phyloP scores from a whole-genome alignment of 2,888 invertebrate species.

The Ochlodes sylvanus region DNA sequence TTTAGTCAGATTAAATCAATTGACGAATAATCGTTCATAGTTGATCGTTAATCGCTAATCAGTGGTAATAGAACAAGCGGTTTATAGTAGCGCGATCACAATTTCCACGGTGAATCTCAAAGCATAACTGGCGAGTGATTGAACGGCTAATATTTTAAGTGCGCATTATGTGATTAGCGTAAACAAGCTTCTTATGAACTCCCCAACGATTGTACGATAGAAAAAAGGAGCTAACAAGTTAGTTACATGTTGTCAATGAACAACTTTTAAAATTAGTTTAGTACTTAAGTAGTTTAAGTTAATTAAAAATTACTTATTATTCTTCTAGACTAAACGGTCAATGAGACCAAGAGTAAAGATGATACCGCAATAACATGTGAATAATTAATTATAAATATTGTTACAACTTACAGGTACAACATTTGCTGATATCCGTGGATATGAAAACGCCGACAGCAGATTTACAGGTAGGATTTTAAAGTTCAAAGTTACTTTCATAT shows the following conservation, averaged over 20 bases:
- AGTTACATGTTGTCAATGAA: too few relatives aligned
- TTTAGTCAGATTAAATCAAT: too few relatives aligned
- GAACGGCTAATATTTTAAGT: constrained; percentile 55
- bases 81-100: constrained; percentile 59
- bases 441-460: constrained; percentile 12
- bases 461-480: constrained; percentile 8
- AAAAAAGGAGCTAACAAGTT: not conserved
- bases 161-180: constrained; percentile 44
- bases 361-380: too few relatives aligned
- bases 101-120: constrained; percentile 77
- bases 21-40: too few relatives aligned
- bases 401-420: constrained; percentile 39
- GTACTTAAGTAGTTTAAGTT: too few relatives aligned
- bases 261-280: too few relatives aligned
- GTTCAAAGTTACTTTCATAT: not conserved
- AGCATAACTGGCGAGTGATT: constrained; percentile 66
- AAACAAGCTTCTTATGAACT: constrained; percentile 21
- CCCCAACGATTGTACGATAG: not conserved
- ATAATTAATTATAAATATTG: too few relatives aligned
- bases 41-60: not conserved
- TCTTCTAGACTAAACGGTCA: too few relatives aligned
- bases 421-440: constrained; percentile 23
- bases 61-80: not conserved
- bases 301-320: too few relatives aligned
- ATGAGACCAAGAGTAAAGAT: too few relatives aligned